Percentiles rank a stretch among this genome's conserved stretches.
These are phyloP conservation scores for Melanotaenia duboulayi DNA, from an alignment of 2,113 vertebrate genomes.

Conservation along the genomic window DNA sequence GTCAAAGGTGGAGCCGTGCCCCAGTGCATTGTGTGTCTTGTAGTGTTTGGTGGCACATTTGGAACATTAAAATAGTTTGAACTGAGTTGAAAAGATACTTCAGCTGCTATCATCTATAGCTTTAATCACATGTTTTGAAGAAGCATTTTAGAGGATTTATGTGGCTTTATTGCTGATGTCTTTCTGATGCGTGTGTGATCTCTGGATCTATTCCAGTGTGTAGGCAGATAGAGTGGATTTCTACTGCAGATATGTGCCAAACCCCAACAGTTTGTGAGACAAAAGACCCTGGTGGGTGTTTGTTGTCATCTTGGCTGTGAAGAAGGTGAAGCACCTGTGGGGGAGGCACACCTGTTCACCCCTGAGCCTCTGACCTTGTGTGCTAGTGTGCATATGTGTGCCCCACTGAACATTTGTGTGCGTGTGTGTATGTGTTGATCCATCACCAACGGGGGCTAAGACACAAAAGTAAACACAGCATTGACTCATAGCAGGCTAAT, in stretches of 20 bases:
- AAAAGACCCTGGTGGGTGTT: constrained; percentile 26
- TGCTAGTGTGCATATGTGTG: constrained; percentile 24
- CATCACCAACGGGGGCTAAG: constrained; percentile 45
- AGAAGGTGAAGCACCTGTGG: constrained; percentile 68
- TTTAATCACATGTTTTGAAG: not conserved
- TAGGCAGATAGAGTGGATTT: constrained; percentile 1
- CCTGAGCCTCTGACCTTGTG: constrained; percentile 65
- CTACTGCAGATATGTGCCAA: constrained; percentile 5
- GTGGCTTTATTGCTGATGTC: not conserved
- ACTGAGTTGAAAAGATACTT: constrained; percentile 9
- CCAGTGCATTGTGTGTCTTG: constrained; percentile 72
- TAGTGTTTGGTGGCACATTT: constrained; percentile 77
- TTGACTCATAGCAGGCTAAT: constrained; percentile 77
- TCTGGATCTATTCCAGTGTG: not conserved
- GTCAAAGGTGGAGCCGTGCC: constrained; percentile 74
- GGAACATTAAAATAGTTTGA: constrained; percentile 32
- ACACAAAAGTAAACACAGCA: constrained; percentile 65
- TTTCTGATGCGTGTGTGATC: not conserved
- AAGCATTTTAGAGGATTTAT: not conserved
- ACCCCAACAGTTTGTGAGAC: constrained; percentile 23
- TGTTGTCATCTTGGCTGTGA: constrained; percentile 57
- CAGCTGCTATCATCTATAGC: not conserved
- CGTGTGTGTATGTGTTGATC: constrained; percentile 17
- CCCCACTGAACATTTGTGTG: not conserved
- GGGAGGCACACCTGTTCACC: constrained; percentile 71